Evolutionary conservation across 1,140 invertebrate species (phyloP).

Genomic region (Papilio aristodemus): DNA sequence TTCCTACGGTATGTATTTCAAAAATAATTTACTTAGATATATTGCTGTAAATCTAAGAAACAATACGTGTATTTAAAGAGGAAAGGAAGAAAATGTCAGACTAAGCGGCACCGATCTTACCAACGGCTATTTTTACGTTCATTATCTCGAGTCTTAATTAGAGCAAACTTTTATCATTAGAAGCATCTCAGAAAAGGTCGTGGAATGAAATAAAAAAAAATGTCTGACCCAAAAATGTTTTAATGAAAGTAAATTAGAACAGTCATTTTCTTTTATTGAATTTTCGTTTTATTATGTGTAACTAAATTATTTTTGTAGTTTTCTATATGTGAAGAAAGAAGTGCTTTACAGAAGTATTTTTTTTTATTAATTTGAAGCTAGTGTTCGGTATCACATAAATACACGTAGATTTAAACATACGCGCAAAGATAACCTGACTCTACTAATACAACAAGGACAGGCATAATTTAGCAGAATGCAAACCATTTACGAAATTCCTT

Average conservation of each 20-base stretch:
- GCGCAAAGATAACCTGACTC: too few species aligned
- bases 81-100: background rate
- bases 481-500: background rate
- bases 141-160: constrained; percentile 13
- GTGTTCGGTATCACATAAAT: too few species aligned
- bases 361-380: too few species aligned
- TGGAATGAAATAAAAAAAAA: constrained; percentile 1
- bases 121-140: background rate
- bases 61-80: background rate
- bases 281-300: background rate
- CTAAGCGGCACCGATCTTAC: background rate
- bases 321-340: too few species aligned
- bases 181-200: constrained; percentile 7
- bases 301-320: too few species aligned
- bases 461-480: background rate
- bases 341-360: too few species aligned
- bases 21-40: too few species aligned
- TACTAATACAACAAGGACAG: background rate
- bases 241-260: constrained; percentile 13
- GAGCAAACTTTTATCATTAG: constrained; percentile 19
- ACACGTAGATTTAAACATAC: too few species aligned
- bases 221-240: constrained; percentile 3
- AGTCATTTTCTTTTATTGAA: background rate
- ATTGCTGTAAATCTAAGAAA: background rate
- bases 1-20: too few species aligned